phyloP scores from a whole-genome alignment of 2,888 invertebrate species.

The Camponotus fellah region DNA sequence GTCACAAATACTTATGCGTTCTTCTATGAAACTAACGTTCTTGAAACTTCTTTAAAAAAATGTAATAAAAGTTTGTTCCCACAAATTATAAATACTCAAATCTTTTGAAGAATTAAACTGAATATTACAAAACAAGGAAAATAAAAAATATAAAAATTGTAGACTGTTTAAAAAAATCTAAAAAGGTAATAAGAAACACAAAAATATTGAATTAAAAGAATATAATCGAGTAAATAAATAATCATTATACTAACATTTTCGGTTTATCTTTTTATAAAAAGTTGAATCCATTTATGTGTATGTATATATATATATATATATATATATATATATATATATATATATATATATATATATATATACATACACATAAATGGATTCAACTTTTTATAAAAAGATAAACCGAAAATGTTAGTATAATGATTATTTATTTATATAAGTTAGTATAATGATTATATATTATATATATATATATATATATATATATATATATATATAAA shows the following conservation, averaged over 20 bases:
- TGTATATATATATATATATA: too few relatives aligned
- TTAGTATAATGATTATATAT: too few relatives aligned
- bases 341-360: too few relatives aligned
- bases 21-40: not conserved
- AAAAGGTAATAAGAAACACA: not conserved
- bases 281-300: not conserved
- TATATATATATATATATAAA: too few relatives aligned
- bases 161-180: not conserved
- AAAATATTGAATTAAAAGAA: not conserved
- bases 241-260: not conserved
- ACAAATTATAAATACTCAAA: not conserved
- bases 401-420: not conserved
- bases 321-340: too few relatives aligned
- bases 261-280: not conserved
- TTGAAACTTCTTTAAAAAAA: not conserved
- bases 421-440: not conserved
- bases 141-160: not conserved
- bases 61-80: not conserved
- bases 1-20: not conserved
- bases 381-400: not conserved
- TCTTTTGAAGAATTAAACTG: not conserved
- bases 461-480: too few relatives aligned
- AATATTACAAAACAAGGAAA: not conserved
- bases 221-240: too few relatives aligned
- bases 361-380: too few relatives aligned